A percentile compares a stretch with the other conserved stretches of the same genome.
phyloP scores from a whole-genome alignment of 2,888 invertebrate genomes.

The Sesamia inferens region DNA sequence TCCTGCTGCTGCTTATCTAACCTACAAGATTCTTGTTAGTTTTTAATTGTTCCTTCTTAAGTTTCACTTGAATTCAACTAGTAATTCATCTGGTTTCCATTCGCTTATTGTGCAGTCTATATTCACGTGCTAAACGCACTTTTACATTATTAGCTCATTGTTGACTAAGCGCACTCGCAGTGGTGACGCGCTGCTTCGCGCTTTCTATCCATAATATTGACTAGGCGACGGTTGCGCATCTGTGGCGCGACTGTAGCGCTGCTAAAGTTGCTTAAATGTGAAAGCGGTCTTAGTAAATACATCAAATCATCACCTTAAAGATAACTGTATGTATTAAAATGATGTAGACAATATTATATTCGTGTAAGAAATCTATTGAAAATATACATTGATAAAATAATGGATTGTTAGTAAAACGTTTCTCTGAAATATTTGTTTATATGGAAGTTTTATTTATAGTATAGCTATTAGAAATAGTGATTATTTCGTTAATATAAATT shows the following conservation, averaged over 20 bases:
- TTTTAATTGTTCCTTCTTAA: background rate
- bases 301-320: slow-evolving; percentile 36
- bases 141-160: background rate
- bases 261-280: background rate
- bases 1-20: too few species aligned
- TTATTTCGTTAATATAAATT: slow-evolving; percentile 81
- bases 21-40: slow-evolving; percentile 6
- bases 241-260: background rate
- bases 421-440: slow-evolving; percentile 69
- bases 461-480: slow-evolving; percentile 77
- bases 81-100: slow-evolving; percentile 3
- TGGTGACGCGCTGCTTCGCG: too few species aligned
- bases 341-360: slow-evolving; percentile 84
- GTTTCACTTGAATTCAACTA: slow-evolving; percentile 2
- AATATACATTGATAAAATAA: slow-evolving; percentile 61
- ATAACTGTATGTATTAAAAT: slow-evolving; percentile 69
- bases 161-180: too few species aligned
- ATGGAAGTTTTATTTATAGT: slow-evolving; percentile 67
- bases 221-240: background rate
- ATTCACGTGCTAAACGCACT: background rate
- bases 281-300: slow-evolving; percentile 21
- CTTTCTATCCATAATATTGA: background rate
- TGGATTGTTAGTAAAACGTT: slow-evolving; percentile 63
- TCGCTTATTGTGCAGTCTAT: background rate
- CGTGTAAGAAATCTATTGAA: slow-evolving; percentile 77